phyloP scores from a whole-genome alignment of 2,113 vertebrate genomes.

The Acrocephalus arundinaceus region DNA sequence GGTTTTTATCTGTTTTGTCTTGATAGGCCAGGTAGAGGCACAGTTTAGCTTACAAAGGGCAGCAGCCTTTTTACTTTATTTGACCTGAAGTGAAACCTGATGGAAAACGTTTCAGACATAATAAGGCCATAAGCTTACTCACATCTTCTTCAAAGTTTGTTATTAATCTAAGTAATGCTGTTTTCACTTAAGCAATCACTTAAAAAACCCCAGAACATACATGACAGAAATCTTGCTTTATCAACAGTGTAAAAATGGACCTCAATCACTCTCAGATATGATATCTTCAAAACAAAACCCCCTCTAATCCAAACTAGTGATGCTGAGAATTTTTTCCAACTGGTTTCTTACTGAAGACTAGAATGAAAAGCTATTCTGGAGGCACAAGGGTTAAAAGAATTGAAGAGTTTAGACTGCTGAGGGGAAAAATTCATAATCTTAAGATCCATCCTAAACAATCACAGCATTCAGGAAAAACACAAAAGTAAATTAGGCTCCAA shows the following conservation, averaged over 20 bases:
- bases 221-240: background rate
- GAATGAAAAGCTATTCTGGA: background rate
- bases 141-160: background rate
- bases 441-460: background rate
- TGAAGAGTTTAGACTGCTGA: background rate
- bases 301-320: background rate
- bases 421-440: background rate
- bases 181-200: background rate
- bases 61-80: background rate
- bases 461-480: background rate
- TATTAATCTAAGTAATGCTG: background rate
- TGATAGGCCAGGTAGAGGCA: background rate
- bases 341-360: background rate
- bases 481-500: background rate
- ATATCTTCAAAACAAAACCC: background rate
- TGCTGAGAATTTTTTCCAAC: background rate
- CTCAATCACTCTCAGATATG: background rate
- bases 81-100: constrained; percentile 31
- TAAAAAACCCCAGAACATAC: background rate
- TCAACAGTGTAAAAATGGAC: background rate
- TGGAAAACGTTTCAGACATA: constrained; percentile 41
- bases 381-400: background rate
- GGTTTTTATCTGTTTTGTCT: background rate
- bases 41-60: background rate
- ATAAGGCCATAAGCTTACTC: constrained; percentile 32